phyloP scores from a whole-genome alignment of 2,797 vertebrate genomes.

The Chiloscyllium punctatum region DNA sequence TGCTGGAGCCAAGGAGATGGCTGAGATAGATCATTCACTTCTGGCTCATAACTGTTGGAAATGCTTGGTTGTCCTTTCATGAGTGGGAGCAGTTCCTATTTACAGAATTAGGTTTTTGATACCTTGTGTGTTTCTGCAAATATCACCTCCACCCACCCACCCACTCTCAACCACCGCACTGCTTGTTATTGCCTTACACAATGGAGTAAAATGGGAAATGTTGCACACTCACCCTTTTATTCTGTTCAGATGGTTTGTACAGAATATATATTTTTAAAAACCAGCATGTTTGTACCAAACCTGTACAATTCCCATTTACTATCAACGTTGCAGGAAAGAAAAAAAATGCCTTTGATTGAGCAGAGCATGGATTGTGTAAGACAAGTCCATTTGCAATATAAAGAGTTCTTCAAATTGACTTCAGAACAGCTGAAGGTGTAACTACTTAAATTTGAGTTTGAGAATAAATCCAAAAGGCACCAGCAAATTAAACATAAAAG shows the following conservation, averaged over 20 bases:
- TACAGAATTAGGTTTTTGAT: too few species aligned
- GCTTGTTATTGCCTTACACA: too few species aligned
- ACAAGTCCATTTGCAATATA: background rate
- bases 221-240: background rate
- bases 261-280: background rate
- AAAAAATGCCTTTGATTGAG: background rate
- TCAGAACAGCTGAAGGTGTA: background rate
- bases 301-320: background rate
- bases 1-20: too few species aligned
- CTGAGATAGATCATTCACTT: too few species aligned
- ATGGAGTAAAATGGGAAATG: background rate
- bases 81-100: too few species aligned
- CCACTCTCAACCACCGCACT: too few species aligned
- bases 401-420: background rate
- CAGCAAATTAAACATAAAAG: background rate
- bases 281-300: background rate
- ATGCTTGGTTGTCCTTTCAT: too few species aligned
- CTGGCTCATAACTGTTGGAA: too few species aligned
- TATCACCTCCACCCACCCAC: too few species aligned
- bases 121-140: background rate
- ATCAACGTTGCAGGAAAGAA: background rate
- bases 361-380: background rate
- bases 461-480: background rate
- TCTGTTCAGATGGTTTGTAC: background rate
- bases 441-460: background rate